Evolutionary conservation across 2,113 vertebrate genomes (phyloP), one percentile per base, ranked within the genome.

Genomic region (Apistogramma diplotaenia): DNA sequence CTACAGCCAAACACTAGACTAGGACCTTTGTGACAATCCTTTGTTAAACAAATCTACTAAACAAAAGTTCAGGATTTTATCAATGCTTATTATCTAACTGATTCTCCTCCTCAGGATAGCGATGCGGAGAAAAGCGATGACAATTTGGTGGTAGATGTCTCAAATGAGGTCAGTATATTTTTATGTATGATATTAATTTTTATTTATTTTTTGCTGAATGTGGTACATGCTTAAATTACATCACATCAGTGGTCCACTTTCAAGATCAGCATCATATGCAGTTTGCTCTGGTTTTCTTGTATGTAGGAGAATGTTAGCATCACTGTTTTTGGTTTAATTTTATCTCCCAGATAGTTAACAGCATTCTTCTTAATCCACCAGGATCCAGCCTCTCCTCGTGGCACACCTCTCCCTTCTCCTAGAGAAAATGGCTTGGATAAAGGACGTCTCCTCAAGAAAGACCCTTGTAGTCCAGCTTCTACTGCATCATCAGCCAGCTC

Each of bases 71-170:
- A 54, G 35, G 16, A 12, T 29, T 29, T 33, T 51, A 40, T 51
- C n/a, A 56, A 7, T 56, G 10, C 53, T 61, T 10, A 49, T 79
- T 57, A 46, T 81, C 13, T 85, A 33, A 65, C 40, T 40, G 7
- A 10, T 51, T 27, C 25, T 70, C 53, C 15, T 59, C 8, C 58
- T 92, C 95, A 99, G 98, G 98, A 99, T 88, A 99, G 98, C 3
- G 98, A 99, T 0, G 98, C 97, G 1, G 98, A 99, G 92, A 99
- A 99, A 91, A 99, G 98, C 27, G 98, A 99, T 1, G 98, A 99
- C 58, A 93, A 94, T 87, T 94, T 99, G 84, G 98, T 99, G 76
- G 98, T 99, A 7, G 98, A 99, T 0, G 98, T 99, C 74, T 99
- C 98, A 75, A 99, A 99, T 3, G 98, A 99, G 97, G 92, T 94